Evolutionary conservation across 1,140 invertebrate genomes (phyloP).

Genomic region (Oedothorax gibbosus): DNA sequence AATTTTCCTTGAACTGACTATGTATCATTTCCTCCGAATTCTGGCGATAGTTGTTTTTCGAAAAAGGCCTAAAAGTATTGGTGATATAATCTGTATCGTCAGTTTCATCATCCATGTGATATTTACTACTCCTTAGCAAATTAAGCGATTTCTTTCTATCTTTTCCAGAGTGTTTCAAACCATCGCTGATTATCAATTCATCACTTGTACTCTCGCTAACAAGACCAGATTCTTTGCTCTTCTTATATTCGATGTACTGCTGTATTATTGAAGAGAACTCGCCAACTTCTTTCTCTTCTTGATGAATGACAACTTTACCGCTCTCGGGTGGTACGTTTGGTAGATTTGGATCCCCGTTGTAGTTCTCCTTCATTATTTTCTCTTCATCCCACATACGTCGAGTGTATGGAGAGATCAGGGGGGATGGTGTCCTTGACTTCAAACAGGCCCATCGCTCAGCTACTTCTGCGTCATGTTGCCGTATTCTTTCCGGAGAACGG

Average conservation of each 20-base stretch:
- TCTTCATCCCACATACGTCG: slow-evolving; percentile 39
- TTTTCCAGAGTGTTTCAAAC: neutral
- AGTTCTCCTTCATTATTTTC: slow-evolving; percentile 40
- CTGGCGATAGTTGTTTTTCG: neutral
- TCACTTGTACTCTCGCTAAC: neutral
- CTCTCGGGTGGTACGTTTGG: neutral
- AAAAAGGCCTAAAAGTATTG: neutral
- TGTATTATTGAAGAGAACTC: slow-evolving; percentile 44
- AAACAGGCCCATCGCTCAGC: slow-evolving; percentile 27
- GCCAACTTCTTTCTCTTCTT: slow-evolving; percentile 9
- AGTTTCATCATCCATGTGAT: neutral
- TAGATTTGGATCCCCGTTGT: slow-evolving; percentile 30
- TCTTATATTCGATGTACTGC: slow-evolving; percentile 40
- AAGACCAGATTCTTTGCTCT: neutral
- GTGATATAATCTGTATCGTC: neutral
- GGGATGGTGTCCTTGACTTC: slow-evolving; percentile 14
- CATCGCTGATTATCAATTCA: neutral
- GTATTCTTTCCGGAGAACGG: slow-evolving; percentile 26
- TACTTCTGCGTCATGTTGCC: slow-evolving; percentile 42
- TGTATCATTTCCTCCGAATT: neutral
- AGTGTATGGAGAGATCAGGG: slow-evolving; percentile 18
- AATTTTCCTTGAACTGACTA: slow-evolving; percentile 36
- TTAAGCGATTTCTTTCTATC: neutral
- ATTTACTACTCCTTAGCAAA: neutral
- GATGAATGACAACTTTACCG: neutral